These are phyloP conservation scores for Grus americana DNA, from an alignment of 2,113 vertebrate species.

Conservation along the genomic window DNA sequence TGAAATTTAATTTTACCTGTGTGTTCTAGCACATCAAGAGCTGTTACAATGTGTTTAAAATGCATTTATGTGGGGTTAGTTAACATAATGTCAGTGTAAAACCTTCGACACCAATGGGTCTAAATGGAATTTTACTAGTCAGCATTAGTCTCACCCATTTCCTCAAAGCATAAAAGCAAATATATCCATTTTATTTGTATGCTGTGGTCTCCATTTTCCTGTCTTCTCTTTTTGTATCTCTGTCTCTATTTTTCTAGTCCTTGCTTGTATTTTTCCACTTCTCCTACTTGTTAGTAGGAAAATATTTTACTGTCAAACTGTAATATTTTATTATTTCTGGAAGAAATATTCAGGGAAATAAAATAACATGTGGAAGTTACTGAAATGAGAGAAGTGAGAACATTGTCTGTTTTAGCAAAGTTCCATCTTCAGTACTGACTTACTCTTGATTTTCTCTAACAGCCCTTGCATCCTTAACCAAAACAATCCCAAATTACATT, in stretches of 20 bases:
- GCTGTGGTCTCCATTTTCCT: background rate
- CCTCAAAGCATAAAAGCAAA: background rate
- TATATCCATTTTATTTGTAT: background rate
- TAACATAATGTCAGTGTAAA: background rate
- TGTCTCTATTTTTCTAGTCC: background rate
- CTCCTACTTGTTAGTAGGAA: background rate
- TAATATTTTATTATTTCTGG: background rate
- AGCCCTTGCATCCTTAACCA: background rate
- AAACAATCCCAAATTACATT: background rate
- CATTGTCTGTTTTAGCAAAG: background rate
- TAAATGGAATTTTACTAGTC: background rate
- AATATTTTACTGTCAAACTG: background rate
- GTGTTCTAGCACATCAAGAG: background rate
- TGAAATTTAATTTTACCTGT: background rate
- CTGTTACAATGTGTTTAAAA: background rate
- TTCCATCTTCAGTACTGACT: background rate
- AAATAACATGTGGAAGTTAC: background rate
- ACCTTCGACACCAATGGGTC: background rate
- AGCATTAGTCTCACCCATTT: background rate
- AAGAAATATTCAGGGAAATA: background rate
- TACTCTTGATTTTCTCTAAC: background rate
- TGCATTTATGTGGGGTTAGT: background rate
- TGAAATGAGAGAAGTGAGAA: background rate
- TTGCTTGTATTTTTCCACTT: background rate
- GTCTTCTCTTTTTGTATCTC: background rate